Evolutionary conservation across 2,113 vertebrate genomes (phyloP).

Genomic region (Rana temporaria): DNA sequence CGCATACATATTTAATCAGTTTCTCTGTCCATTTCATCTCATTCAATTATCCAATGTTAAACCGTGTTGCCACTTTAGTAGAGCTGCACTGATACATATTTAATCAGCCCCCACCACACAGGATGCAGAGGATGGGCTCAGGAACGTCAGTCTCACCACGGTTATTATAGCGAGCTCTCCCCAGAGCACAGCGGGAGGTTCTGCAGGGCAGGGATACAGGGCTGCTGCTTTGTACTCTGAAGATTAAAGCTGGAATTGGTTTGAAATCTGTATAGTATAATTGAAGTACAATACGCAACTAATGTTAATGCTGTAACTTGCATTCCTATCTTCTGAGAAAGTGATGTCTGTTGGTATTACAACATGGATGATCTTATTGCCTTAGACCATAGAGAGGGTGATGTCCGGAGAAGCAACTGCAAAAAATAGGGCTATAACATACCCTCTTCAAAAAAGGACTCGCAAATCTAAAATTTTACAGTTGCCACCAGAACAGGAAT

Average conservation of each 20-base stretch:
- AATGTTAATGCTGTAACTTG: too few relatives aligned
- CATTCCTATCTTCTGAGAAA: too few relatives aligned
- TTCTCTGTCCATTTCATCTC: conserved; percentile 45
- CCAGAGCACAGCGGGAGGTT: conserved; percentile 8
- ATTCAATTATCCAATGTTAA: conserved; percentile 52
- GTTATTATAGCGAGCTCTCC: neutral
- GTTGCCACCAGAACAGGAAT: too few relatives aligned
- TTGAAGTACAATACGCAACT: too few relatives aligned
- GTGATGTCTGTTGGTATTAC: too few relatives aligned
- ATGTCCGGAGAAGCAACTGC: too few relatives aligned
- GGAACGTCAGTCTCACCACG: neutral
- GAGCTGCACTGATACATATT: conserved; percentile 30
- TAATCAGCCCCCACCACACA: conserved; percentile 29
- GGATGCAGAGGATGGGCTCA: conserved; percentile 11
- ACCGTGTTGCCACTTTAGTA: conserved; percentile 25
- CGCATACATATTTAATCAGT: conserved; percentile 49
- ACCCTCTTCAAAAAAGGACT: too few relatives aligned
- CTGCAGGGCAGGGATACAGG: neutral
- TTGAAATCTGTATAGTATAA: too few relatives aligned
- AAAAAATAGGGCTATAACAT: too few relatives aligned
- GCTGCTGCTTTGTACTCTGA: neutral
- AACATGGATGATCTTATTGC: too few relatives aligned
- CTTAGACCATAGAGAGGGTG: too few relatives aligned
- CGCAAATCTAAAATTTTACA: too few relatives aligned
- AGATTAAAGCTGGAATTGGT: neutral